Evolutionary conservation across 2,797 vertebrate species (phyloP).

Genomic region (Chiropotes sagulatus): DNA sequence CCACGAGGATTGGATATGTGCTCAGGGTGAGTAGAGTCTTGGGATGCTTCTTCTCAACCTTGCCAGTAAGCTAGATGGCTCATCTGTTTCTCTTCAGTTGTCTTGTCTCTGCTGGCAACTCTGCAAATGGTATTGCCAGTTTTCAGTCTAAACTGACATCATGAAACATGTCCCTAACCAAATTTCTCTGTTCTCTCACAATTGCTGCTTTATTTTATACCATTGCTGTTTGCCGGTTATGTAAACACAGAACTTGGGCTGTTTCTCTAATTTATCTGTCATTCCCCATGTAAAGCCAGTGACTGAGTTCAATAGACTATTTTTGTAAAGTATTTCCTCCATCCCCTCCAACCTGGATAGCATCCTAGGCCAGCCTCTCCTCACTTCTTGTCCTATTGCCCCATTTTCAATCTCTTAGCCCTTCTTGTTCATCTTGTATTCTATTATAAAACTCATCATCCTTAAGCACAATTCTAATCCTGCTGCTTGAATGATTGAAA

Average conservation of each 20-base stretch:
- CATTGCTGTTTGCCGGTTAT: background rate
- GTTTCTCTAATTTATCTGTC: background rate
- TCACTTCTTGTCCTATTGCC: background rate
- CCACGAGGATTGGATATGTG: background rate
- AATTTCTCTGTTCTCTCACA: background rate
- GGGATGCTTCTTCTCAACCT: background rate
- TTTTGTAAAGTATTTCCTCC: constrained; percentile 23
- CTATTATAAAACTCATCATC: background rate
- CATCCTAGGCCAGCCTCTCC: background rate
- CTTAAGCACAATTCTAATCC: background rate
- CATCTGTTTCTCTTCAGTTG: background rate
- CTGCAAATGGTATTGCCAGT: background rate
- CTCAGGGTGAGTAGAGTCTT: background rate
- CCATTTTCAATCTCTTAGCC: background rate
- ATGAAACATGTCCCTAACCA: background rate
- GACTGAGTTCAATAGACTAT: background rate
- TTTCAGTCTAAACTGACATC: background rate
- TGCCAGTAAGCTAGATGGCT: background rate
- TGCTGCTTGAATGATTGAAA: constrained; percentile 19
- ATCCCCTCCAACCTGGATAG: background rate
- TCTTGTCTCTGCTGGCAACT: background rate
- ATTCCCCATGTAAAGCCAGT: background rate
- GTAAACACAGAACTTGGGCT: background rate
- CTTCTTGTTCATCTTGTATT: background rate
- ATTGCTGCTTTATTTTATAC: constrained; percentile 15